Conservation (phyloP, 1,140 invertebrate genomes). For the Drosophila lini region DNA sequence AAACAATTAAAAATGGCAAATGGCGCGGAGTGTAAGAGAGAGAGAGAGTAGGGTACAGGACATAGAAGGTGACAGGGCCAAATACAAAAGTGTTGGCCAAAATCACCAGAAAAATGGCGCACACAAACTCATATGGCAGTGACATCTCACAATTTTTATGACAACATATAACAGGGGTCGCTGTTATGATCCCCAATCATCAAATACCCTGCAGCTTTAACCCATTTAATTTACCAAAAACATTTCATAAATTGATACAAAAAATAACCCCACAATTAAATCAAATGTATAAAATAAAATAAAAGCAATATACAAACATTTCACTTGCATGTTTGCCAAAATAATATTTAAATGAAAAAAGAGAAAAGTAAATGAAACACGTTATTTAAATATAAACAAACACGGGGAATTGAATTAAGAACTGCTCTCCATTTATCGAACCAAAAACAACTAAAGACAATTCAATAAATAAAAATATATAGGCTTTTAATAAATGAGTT, state of each 20-base stretch:
- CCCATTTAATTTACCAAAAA: not conserved
- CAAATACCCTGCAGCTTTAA: slow-evolving; percentile 12
- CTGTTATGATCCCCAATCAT: not conserved
- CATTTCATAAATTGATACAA: not conserved
- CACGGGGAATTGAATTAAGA: slow-evolving; percentile 1
- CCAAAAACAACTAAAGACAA: not conserved
- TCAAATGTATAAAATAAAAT: not conserved
- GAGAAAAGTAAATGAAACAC: not conserved
- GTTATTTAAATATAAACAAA: slow-evolving; percentile 1
- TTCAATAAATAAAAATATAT: not conserved
- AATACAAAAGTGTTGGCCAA: slow-evolving; percentile 26
- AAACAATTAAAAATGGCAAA: slow-evolving; percentile 77
- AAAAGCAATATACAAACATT: not conserved
- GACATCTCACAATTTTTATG: slow-evolving; percentile 77
- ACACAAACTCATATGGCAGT: slow-evolving; percentile 51
- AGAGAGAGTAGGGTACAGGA: not conserved
- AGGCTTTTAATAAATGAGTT: not conserved
- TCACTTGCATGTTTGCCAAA: not conserved
- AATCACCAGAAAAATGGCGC: slow-evolving; percentile 52
- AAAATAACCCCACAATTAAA: not conserved
- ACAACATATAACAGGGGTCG: slow-evolving; percentile 28
- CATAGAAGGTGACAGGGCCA: slow-evolving; percentile 43
- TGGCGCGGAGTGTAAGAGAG: slow-evolving; percentile 21
- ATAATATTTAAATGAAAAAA: not conserved
- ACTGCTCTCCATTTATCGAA: not conserved